Evolutionary conservation across 2,797 vertebrate species (phyloP).

Genomic region (Microchirus variegatus): DNA sequence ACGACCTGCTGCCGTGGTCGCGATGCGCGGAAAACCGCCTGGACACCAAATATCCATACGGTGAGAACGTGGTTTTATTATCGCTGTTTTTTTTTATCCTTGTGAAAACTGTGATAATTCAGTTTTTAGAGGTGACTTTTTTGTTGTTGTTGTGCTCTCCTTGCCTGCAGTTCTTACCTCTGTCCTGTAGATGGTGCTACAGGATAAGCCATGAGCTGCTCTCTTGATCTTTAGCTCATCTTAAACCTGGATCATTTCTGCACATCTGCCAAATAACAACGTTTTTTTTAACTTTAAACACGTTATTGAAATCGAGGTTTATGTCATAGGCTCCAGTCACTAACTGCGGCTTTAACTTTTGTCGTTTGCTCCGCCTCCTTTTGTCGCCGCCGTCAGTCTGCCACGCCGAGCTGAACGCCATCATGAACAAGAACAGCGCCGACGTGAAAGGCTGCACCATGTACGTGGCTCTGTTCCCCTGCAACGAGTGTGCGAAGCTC

Average conservation of each 20-base stretch:
- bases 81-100: not conserved
- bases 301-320: too few species aligned
- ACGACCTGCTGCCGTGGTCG: constrained; percentile 91
- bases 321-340: too few species aligned
- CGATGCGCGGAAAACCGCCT: constrained; percentile 82
- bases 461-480: constrained; percentile 94
- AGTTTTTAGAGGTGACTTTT: not conserved
- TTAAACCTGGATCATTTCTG: too few species aligned
- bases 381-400: constrained; percentile 83
- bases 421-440: constrained; percentile 96
- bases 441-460: constrained; percentile 95
- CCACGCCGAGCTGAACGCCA: constrained; percentile 94
- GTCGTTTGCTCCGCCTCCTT: not conserved
- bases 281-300: too few species aligned
- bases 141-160: not conserved
- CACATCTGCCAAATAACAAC: too few species aligned
- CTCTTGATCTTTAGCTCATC: too few species aligned
- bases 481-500: constrained; percentile 96
- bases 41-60: constrained; percentile 91
- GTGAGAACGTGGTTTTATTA: constrained; percentile 30
- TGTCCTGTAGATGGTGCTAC: constrained; percentile 22
- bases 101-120: not conserved
- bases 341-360: not conserved
- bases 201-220: constrained; percentile 16
- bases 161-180: not conserved